Percentiles rank a stretch among this genome's conserved stretches.
These are phyloP conservation scores for Aurelia coerulea DNA, from an alignment of 30 jellyfish, hydroid and myxozoan genomes.

Conservation along the genomic window DNA sequence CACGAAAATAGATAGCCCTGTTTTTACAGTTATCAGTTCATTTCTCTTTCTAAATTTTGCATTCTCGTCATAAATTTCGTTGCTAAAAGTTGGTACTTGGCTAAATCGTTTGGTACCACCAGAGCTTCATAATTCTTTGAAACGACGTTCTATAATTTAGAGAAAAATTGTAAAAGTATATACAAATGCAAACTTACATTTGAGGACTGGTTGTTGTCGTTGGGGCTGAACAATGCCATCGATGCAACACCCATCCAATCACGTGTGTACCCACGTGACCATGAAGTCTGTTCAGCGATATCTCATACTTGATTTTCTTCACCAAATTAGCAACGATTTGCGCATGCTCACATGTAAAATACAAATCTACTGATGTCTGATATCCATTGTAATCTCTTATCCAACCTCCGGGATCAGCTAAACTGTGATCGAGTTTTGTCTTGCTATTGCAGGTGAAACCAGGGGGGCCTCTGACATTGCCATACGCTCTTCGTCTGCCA, in stretches of 20 bases:
- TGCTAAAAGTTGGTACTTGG: no score
- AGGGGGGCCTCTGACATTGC: constrained; percentile 26
- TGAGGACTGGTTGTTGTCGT: constrained; percentile 6
- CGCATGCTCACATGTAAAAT: constrained; percentile 49
- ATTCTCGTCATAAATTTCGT: no score
- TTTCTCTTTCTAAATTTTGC: no score
- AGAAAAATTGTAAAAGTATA: no score
- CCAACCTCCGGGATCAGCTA: constrained; percentile 57
- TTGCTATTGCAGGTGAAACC: constrained; percentile 25
- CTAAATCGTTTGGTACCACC: no score
- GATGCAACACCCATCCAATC: constrained; percentile 61
- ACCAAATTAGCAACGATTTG: constrained; percentile 23
- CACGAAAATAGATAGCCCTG: no score
- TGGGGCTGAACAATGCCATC: constrained; percentile 36
- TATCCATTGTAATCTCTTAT: constrained; percentile 32
- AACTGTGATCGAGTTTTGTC: constrained; percentile 42
- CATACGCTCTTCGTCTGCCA: constrained; percentile 16
- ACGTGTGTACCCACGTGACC: constrained; percentile 49
- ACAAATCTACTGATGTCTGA: constrained; percentile 41
- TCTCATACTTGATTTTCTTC: constrained; percentile 34
- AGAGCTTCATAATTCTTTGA: no score
- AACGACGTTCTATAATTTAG: no score
- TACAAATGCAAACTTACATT: neutral
- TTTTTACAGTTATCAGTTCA: no score
- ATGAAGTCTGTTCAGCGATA: constrained; percentile 47